These are phyloP conservation scores for Diadophis punctatus DNA, from an alignment of 2,113 vertebrate genomes.

Conservation along the genomic window DNA sequence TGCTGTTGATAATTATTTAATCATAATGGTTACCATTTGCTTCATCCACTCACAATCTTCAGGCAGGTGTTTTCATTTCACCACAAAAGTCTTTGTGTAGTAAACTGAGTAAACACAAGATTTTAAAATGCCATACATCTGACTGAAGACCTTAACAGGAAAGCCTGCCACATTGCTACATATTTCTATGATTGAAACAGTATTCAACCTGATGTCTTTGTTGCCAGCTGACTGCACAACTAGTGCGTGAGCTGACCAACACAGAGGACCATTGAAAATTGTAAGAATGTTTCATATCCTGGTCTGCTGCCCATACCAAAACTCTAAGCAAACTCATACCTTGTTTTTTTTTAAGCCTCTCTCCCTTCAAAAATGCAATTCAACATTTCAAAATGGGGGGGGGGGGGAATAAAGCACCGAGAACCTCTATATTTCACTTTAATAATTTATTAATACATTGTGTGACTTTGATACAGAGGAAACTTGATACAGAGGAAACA, in stretches of 20 bases:
- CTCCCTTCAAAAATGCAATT: not conserved
- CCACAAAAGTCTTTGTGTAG: not conserved
- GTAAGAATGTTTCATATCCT: not conserved
- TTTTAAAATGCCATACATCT: not conserved
- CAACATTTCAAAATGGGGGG: not conserved
- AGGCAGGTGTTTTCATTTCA: not conserved
- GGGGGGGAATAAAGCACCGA: not conserved
- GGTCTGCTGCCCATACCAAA: not conserved
- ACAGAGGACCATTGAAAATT: not conserved
- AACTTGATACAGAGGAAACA: too few species aligned
- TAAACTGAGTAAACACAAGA: not conserved
- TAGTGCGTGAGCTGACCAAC: not conserved
- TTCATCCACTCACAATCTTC: not conserved
- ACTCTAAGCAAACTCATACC: not conserved
- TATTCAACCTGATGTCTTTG: not conserved
- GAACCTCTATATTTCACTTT: not conserved
- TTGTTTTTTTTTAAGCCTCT: not conserved
- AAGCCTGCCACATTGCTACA: not conserved
- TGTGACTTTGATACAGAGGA: not conserved
- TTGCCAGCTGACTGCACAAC: not conserved
- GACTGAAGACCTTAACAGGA: accelerated
- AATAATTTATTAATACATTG: not conserved
- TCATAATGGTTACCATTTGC: not conserved
- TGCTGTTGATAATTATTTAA: not conserved
- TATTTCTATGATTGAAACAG: not conserved